Conservation (phyloP, 2,113 vertebrate species). For the Marmota monax region DNA sequence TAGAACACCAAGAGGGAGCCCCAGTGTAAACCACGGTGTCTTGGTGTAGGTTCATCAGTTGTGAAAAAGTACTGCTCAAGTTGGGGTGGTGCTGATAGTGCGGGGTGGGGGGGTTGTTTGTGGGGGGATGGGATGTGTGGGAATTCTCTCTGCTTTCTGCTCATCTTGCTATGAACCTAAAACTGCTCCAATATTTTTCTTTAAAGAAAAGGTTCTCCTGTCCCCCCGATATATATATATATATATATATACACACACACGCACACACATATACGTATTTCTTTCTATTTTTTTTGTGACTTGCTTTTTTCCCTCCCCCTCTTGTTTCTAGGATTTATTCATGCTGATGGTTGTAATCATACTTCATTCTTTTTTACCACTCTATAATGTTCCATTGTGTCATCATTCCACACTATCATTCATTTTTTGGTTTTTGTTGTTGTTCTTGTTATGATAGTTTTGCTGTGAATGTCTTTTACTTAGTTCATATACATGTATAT, state of each 20-base stretch:
- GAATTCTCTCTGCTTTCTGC: neutral
- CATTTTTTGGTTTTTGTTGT: slow-evolving; percentile 7
- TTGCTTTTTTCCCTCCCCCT: neutral
- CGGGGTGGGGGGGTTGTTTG: neutral
- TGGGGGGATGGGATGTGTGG: too few relatives aligned
- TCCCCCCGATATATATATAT: too few relatives aligned
- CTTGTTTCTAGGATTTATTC: neutral
- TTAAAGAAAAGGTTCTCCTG: neutral
- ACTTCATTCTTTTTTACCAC: neutral
- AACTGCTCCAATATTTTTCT: neutral
- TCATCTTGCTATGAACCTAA: neutral
- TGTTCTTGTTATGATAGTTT: neutral
- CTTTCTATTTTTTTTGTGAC: neutral
- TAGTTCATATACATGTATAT: neutral
- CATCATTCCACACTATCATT: neutral
- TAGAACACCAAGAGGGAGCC: too few relatives aligned
- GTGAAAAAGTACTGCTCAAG: neutral
- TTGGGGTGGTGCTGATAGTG: neutral
- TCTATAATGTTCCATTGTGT: neutral
- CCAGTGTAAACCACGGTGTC: neutral
- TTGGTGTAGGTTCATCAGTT: neutral
- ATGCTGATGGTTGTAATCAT: neutral
- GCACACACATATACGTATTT: too few relatives aligned
- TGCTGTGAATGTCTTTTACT: neutral
- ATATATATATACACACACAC: too few relatives aligned